Conservation (phyloP, 1,140 invertebrate genomes). For the Frieseomelitta varia region DNA sequence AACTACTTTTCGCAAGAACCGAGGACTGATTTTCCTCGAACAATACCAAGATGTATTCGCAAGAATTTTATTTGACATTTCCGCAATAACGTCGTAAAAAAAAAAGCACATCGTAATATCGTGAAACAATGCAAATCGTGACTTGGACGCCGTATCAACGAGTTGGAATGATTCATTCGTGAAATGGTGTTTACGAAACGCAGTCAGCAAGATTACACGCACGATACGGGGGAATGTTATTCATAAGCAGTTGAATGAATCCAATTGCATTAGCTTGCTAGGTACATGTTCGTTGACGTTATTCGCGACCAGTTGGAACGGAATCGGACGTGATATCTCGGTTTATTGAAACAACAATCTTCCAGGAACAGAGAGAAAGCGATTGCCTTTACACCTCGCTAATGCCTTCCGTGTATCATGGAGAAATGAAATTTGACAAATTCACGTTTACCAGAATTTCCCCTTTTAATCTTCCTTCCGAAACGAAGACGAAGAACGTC, state of each 20-base stretch:
- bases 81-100: background rate
- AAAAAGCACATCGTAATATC: background rate
- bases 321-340: background rate
- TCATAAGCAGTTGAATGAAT: conserved; percentile 11
- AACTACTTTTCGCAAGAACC: background rate
- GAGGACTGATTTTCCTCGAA: background rate
- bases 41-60: background rate
- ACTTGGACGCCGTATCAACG: background rate
- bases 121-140: background rate
- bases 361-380: background rate
- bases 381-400: too few species aligned
- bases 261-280: background rate
- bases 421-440: too few species aligned
- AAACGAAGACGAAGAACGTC: too few species aligned
- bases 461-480: too few species aligned
- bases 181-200: conserved; percentile 10
- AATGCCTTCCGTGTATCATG: too few species aligned
- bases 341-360: background rate
- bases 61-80: background rate
- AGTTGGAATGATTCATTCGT: conserved; percentile 5
- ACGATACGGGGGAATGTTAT: background rate
- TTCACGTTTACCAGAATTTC: too few species aligned
- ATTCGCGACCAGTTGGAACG: background rate
- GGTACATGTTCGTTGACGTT: background rate
- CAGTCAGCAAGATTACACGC: conserved; percentile 22